Evolutionary conservation across 2,113 vertebrate genomes (phyloP).

Genomic region (Pleuronectes platessa): DNA sequence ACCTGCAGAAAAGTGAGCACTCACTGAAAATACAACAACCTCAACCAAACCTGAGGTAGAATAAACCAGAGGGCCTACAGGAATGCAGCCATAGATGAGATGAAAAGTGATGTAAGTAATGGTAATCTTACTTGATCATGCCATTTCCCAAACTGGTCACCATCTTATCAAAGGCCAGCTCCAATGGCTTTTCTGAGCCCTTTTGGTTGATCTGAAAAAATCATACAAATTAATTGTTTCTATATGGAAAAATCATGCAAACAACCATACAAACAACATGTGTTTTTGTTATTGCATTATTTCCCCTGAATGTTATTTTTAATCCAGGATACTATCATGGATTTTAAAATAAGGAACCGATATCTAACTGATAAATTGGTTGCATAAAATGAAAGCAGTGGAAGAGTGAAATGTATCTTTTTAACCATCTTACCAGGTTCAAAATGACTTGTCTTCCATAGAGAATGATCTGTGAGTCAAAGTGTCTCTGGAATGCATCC

Average conservation of each 20-base stretch:
- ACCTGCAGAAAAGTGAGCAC: constrained; percentile 74
- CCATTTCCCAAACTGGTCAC: constrained; percentile 87
- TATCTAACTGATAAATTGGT: background rate
- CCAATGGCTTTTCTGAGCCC: constrained; percentile 94
- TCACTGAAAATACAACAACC: background rate
- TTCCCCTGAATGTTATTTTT: too few relatives aligned
- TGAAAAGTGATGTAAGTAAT: background rate
- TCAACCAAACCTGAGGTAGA: background rate
- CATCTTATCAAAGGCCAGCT: constrained; percentile 91
- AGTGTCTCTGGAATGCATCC: constrained; percentile 97
- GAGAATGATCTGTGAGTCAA: constrained; percentile 94
- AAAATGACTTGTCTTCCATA: constrained; percentile 95
- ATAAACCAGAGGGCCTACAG: background rate
- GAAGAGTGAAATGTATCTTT: background rate
- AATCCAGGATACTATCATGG: too few relatives aligned
- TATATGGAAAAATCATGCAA: background rate
- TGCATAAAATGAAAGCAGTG: background rate
- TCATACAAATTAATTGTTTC: background rate
- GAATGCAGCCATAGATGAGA: background rate
- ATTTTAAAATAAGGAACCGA: too few relatives aligned
- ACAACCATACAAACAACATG: background rate
- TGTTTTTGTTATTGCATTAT: background rate
- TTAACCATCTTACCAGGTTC: constrained; percentile 87
- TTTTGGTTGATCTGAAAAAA: constrained; percentile 91
- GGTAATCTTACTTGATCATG: constrained; percentile 88